Conservation (phyloP, 2,797 vertebrate species). For the Sylvilagus floridanus region DNA sequence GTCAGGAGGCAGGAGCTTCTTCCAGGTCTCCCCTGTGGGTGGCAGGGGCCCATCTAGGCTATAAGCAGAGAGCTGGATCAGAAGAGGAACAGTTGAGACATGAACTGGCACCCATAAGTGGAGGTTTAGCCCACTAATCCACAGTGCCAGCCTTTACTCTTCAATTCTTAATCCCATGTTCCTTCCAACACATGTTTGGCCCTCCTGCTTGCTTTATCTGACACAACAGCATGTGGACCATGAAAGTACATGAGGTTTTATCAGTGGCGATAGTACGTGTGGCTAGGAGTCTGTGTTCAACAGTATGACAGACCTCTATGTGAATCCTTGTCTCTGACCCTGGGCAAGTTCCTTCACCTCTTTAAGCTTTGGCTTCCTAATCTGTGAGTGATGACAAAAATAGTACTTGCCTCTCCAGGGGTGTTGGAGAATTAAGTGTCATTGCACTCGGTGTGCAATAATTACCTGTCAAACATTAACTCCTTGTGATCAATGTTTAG, state of each 20-base stretch:
- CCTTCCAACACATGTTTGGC: not conserved
- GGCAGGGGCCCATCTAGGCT: too few species aligned
- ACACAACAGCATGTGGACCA: not conserved
- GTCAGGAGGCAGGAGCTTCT: too few species aligned
- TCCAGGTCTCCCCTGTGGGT: too few species aligned
- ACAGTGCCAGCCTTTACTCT: too few species aligned
- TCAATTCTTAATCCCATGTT: not conserved
- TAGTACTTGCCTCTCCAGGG: not conserved
- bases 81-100: too few species aligned
- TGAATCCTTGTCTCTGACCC: constrained; percentile 47
- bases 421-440: constrained; percentile 15
- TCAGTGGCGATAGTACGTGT: not conserved
- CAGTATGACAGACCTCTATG: constrained; percentile 10
- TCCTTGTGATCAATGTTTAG: constrained; percentile 17
- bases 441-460: not conserved
- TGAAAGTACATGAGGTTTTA: not conserved
- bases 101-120: too few species aligned
- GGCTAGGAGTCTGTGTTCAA: constrained; percentile 14
- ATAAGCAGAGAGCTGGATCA: too few species aligned
- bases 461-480: constrained; percentile 37
- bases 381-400: constrained; percentile 35
- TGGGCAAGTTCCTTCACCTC: not conserved
- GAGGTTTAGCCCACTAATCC: too few species aligned
- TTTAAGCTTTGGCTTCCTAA: constrained; percentile 45
- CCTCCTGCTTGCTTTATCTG: not conserved